Evolutionary conservation across 2,888 invertebrate genomes (phyloP).

Genomic region (Drosophila prolongata): DNA sequence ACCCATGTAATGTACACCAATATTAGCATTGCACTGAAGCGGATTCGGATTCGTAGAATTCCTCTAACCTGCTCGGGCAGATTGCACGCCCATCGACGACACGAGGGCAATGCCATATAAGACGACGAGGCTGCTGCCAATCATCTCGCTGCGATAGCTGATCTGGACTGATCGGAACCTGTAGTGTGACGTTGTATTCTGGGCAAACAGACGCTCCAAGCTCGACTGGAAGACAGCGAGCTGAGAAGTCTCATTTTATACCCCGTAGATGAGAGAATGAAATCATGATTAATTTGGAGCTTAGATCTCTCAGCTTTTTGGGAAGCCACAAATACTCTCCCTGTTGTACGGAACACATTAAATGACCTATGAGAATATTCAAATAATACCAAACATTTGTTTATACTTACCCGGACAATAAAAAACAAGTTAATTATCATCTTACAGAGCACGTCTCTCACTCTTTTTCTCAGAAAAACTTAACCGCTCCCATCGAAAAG

Average conservation of each 20-base stretch:
- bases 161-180: constrained; percentile 31
- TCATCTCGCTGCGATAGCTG: constrained; percentile 27
- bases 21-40: constrained; percentile 33
- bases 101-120: constrained; percentile 35
- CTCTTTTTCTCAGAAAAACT: not conserved
- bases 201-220: constrained; percentile 40
- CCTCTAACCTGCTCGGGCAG: constrained; percentile 57
- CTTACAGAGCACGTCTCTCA: not conserved
- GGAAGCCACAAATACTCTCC: not conserved
- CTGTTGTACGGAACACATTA: constrained; percentile 2
- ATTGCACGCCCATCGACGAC: constrained; percentile 29
- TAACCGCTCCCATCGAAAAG: constrained; percentile 8
- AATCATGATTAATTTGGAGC: constrained; percentile 10
- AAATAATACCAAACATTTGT: not conserved
- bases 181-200: constrained; percentile 26
- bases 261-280: constrained; percentile 7
- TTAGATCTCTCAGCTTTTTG: not conserved
- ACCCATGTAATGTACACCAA: constrained; percentile 37
- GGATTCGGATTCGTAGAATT: constrained; percentile 41
- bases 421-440: not conserved
- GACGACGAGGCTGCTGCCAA: constrained; percentile 31
- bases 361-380: constrained; percentile 14
- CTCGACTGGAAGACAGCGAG: constrained; percentile 48
- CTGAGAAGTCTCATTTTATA: constrained; percentile 18
- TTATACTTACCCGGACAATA: not conserved